phyloP scores from a whole-genome alignment of 2,113 vertebrate species.

The Mobula hypostoma region DNA sequence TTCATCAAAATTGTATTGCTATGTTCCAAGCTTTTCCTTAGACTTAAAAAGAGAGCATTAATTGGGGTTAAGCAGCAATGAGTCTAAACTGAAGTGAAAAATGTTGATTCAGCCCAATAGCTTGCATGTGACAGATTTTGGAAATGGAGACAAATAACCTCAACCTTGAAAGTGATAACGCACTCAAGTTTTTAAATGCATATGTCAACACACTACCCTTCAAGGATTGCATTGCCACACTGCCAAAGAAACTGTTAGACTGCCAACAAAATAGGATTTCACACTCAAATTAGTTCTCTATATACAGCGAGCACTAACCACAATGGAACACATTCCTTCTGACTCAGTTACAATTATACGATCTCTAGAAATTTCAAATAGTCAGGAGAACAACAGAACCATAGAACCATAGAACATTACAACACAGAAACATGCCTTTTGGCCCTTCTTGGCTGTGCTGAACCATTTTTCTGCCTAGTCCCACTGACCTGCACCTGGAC shows the following conservation, averaged over 20 bases:
- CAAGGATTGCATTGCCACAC: slow-evolving; percentile 8
- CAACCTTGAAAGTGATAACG: slow-evolving; percentile 19
- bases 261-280: slow-evolving; percentile 12
- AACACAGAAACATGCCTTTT: too few relatives aligned
- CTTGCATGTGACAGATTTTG: not conserved
- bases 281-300: not conserved
- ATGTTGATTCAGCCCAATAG: not conserved
- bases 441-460: too few relatives aligned
- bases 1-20: not conserved
- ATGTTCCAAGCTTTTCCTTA: not conserved
- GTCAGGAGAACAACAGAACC: not conserved
- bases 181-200: not conserved
- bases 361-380: not conserved
- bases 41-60: not conserved
- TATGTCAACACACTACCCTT: not conserved
- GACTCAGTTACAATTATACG: not conserved
- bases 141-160: slow-evolving; percentile 14
- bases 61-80: not conserved
- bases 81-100: not conserved
- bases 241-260: not conserved
- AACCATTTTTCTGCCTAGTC: too few relatives aligned
- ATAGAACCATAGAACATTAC: too few relatives aligned
- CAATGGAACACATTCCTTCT: not conserved
- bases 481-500: too few relatives aligned
- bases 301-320: not conserved